Conservation (phyloP, 2,888 invertebrate genomes). For the Branchellion lobata region DNA sequence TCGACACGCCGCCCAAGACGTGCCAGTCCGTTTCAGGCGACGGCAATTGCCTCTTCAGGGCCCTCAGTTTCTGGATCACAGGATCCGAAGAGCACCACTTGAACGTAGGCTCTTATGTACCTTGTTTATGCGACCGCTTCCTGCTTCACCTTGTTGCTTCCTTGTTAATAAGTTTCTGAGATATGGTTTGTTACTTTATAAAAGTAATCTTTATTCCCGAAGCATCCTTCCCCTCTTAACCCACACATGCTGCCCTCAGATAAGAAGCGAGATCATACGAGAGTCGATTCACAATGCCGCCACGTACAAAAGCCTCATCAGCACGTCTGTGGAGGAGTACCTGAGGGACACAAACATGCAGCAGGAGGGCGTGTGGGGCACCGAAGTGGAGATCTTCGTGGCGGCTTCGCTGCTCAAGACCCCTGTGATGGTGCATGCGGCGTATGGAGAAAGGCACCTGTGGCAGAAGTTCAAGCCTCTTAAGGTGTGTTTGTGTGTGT, state of each 20-base stretch:
- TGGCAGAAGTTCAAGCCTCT: slow-evolving; percentile 44
- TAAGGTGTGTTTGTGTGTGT: slow-evolving; percentile 3
- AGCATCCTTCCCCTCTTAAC: neutral
- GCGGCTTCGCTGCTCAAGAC: slow-evolving; percentile 43
- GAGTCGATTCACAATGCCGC: slow-evolving; percentile 27
- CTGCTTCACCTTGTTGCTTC: neutral
- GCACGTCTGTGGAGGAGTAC: slow-evolving; percentile 32
- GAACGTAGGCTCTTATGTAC: slow-evolving; percentile 29
- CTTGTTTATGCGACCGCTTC: neutral
- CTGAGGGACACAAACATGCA: slow-evolving; percentile 39
- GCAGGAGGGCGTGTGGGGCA: slow-evolving; percentile 44
- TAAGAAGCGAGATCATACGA: slow-evolving; percentile 31
- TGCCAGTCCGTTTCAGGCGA: slow-evolving; percentile 42
- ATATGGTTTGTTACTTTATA: neutral
- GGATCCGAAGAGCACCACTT: slow-evolving; percentile 43
- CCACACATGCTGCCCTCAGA: too few relatives aligned
- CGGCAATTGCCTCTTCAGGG: slow-evolving; percentile 44
- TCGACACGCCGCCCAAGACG: slow-evolving; percentile 40
- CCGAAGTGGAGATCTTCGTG: slow-evolving; percentile 45
- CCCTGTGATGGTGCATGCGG: slow-evolving; percentile 41
- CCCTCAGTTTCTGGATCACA: slow-evolving; percentile 44
- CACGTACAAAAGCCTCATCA: slow-evolving; percentile 27
- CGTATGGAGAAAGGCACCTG: slow-evolving; percentile 35
- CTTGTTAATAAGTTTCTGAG: neutral
- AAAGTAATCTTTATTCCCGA: too few relatives aligned